Evolutionary conservation across 2,888 invertebrate species (phyloP).

Genomic region (Agriotes lineatus): DNA sequence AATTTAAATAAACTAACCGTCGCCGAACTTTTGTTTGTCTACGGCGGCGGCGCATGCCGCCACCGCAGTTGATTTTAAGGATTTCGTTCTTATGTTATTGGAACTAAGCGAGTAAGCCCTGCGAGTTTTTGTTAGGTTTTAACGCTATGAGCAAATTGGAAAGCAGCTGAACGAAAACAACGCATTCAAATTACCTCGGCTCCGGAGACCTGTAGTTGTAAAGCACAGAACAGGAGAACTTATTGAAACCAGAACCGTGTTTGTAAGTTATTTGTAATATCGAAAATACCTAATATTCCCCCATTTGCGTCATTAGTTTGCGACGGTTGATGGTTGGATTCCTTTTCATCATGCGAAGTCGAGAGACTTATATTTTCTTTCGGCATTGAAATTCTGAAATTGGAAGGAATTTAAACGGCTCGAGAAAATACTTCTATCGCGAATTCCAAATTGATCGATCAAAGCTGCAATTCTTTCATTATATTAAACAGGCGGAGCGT

Average conservation of each 20-base stretch:
- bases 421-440: background rate
- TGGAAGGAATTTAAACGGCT: background rate
- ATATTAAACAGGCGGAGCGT: background rate
- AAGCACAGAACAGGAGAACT: background rate
- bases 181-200: conserved; percentile 31
- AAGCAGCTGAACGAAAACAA: conserved; percentile 40
- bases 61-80: conserved; percentile 40
- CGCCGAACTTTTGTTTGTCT: conserved; percentile 47
- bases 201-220: background rate
- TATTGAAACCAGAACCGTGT: conserved; percentile 1
- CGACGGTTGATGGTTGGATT: background rate
- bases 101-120: conserved; percentile 28
- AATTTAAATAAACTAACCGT: conserved; percentile 61
- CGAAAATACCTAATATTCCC: background rate
- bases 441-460: background rate
- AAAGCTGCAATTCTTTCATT: background rate
- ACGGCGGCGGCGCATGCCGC: conserved; percentile 24
- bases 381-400: background rate
- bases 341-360: background rate
- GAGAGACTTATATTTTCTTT: background rate
- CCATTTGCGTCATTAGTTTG: background rate
- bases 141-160: conserved; percentile 43
- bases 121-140: conserved; percentile 41
- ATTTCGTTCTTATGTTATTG: conserved; percentile 42
- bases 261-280: background rate